These are phyloP conservation scores for Acromyrmex heyeri DNA, from an alignment of 1,140 invertebrate genomes.

Conservation along the genomic window DNA sequence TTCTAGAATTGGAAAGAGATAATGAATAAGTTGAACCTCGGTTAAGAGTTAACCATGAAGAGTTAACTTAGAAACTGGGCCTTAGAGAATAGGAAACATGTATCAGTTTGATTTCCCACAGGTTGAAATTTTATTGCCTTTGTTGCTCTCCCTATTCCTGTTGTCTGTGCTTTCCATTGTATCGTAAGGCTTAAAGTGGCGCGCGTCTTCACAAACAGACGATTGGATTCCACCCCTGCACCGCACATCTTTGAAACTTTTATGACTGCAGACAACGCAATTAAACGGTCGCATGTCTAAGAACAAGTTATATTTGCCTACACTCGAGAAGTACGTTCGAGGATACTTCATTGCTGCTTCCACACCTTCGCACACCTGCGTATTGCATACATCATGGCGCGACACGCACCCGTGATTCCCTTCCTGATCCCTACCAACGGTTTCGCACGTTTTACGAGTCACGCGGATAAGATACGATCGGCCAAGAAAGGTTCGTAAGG, in stretches of 20 bases:
- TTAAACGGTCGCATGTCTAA: slow-evolving; percentile 17
- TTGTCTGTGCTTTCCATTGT: no score
- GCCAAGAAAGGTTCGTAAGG: slow-evolving; percentile 54
- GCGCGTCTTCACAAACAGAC: not conserved
- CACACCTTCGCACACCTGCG: slow-evolving; percentile 51
- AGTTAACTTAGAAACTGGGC: no score
- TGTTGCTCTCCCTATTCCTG: no score
- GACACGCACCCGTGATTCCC: slow-evolving; percentile 66
- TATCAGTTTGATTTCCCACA: no score
- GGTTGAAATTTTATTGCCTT: no score
- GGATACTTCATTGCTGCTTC: slow-evolving; percentile 18
- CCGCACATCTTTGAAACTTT: not conserved
- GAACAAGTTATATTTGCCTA: slow-evolving; percentile 39
- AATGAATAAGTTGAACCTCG: no score
- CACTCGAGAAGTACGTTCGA: slow-evolving; percentile 27
- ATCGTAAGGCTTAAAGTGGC: not conserved
- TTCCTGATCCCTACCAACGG: slow-evolving; percentile 46
- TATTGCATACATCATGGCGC: slow-evolving; percentile 51
- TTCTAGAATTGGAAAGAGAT: no score
- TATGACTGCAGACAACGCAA: not conserved
- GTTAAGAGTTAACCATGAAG: no score
- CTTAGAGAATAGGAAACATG: no score
- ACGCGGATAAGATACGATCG: slow-evolving; percentile 61
- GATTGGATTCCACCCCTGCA: not conserved
- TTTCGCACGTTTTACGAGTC: slow-evolving; percentile 61